Evolutionary conservation across 2,113 vertebrate genomes (phyloP).

Genomic region (Aythya baeri): DNA sequence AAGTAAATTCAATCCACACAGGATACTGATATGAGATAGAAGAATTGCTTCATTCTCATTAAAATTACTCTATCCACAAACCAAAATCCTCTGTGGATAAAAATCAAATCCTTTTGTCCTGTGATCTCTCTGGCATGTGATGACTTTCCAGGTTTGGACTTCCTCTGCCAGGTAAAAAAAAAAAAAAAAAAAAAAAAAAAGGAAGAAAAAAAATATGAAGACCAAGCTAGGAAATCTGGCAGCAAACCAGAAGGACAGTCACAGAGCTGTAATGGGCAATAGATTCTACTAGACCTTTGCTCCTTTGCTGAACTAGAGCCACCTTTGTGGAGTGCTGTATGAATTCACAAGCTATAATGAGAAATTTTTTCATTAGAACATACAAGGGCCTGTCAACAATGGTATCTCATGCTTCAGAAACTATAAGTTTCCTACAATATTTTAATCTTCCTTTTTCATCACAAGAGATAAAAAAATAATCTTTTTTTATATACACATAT

Average conservation of each 20-base stretch:
- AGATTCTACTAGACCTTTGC: background rate
- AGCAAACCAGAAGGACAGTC: background rate
- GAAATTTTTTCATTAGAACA: background rate
- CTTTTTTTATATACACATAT: rapidly evolving
- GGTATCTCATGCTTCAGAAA: background rate
- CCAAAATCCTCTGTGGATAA: background rate
- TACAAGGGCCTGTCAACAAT: background rate
- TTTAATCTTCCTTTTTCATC: background rate
- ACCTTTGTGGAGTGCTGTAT: background rate
- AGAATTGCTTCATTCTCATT: background rate
- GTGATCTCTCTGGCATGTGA: background rate
- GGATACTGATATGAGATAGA: background rate
- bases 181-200: background rate
- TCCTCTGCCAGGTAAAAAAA: background rate
- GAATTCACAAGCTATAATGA: background rate
- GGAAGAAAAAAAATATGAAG: background rate
- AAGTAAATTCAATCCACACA: background rate
- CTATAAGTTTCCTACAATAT: background rate
- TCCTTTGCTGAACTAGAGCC: background rate
- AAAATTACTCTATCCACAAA: background rate
- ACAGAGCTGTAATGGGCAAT: background rate
- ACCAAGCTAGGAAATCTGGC: background rate
- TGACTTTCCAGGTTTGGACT: background rate
- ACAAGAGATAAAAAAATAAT: background rate
- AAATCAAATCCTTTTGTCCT: background rate